Evolutionary conservation across 2,113 vertebrate species (phyloP).

Genomic region (Seriola rivoliana): DNA sequence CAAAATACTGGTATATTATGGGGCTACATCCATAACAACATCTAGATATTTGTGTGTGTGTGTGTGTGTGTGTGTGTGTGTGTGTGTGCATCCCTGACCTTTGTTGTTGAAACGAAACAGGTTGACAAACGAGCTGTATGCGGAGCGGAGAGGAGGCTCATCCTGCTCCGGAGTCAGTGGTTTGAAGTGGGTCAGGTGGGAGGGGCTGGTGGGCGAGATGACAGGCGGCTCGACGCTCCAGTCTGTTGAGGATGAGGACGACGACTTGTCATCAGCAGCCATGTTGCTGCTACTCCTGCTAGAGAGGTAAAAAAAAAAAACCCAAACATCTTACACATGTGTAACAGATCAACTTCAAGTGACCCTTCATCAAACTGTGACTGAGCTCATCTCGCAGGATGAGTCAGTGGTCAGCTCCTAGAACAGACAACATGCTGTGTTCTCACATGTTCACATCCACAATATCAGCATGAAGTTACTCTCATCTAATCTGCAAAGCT

Average conservation of each 20-base stretch:
- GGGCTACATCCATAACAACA: not conserved
- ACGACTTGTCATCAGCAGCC: conserved; percentile 92
- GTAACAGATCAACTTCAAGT: not conserved
- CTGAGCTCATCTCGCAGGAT: not conserved
- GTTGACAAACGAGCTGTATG: conserved; percentile 98
- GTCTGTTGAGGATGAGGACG: conserved; percentile 87
- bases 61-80: no score
- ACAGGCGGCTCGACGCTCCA: conserved; percentile 86
- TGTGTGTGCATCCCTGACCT: conserved; percentile 81
- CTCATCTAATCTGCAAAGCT: no score
- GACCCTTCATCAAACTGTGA: not conserved
- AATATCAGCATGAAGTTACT: no score
- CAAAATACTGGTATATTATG: no score
- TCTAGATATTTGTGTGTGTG: no score
- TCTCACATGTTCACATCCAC: no score
- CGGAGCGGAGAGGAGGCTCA: conserved; percentile 95
- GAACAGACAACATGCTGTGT: no score
- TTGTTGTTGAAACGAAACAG: conserved; percentile 97
- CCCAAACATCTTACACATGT: not conserved
- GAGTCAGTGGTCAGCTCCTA: not conserved
- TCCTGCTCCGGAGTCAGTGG: conserved; percentile 97
- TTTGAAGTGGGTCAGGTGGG: conserved; percentile 98
- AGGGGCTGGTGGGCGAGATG: conserved; percentile 89
- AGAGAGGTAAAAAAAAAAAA: not conserved
- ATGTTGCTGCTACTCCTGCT: conserved; percentile 87